Conservation (phyloP, 2,888 invertebrate species). For the Atrina japonica region DNA sequence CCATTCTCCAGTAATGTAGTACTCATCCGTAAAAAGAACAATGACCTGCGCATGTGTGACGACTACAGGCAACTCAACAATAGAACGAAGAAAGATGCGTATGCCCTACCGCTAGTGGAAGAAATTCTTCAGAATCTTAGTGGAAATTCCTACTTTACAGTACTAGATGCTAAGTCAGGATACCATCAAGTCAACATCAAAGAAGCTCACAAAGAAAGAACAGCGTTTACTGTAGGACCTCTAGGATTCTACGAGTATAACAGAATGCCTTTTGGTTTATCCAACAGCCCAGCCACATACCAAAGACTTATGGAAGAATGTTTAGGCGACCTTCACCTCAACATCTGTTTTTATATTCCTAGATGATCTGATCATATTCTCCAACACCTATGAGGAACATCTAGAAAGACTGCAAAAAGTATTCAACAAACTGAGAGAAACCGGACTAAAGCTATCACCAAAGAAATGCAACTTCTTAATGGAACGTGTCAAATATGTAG, state of each 20-base stretch:
- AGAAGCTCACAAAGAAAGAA: too few relatives aligned
- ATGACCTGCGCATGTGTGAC: too few relatives aligned
- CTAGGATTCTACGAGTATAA: constrained; percentile 1
- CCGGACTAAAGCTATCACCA: constrained; percentile 27
- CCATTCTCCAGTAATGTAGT: constrained; percentile 12
- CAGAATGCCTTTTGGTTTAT: constrained; percentile 4
- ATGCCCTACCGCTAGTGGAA: too few relatives aligned
- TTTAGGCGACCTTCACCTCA: neutral
- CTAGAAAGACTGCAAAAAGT: constrained; percentile 11
- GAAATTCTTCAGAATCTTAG: too few relatives aligned
- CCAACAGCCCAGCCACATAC: neutral
- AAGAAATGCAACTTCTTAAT: constrained; percentile 21
- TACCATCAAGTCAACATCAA: too few relatives aligned
- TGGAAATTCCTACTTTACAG: too few relatives aligned
- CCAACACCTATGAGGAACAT: neutral
- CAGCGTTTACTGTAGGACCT: too few relatives aligned
- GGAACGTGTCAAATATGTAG: constrained; percentile 14
- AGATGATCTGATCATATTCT: neutral
- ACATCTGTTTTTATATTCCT: constrained; percentile 2
- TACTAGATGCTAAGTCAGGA: too few relatives aligned
- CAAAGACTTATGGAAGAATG: neutral
- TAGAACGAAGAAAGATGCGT: too few relatives aligned
- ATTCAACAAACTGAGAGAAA: constrained; percentile 1
- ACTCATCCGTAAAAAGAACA: neutral
- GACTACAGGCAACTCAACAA: too few relatives aligned